phyloP scores from a whole-genome alignment of 2,888 invertebrate species.

The Rapana venosa region DNA sequence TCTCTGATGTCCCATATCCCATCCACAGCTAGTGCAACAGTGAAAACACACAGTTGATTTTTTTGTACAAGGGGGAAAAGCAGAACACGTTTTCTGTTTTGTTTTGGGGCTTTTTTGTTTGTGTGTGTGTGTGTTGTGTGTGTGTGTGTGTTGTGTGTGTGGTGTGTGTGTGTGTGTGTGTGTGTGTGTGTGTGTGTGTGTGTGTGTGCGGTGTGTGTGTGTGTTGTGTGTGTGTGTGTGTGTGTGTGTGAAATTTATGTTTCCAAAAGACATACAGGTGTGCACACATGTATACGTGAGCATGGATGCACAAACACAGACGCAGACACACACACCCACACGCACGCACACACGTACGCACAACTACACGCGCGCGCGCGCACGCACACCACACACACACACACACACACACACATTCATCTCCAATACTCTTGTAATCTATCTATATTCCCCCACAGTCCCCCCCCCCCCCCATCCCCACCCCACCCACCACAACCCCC shows the following conservation, averaged over 20 bases:
- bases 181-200: too few relatives aligned
- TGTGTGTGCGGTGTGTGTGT: too few relatives aligned
- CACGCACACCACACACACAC: neutral
- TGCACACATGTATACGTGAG: too few relatives aligned
- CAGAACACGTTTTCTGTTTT: neutral
- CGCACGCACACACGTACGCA: neutral
- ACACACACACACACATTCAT: neutral
- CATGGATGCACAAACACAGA: too few relatives aligned
- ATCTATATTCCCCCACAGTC: too few relatives aligned
- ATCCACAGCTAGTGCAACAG: constrained; percentile 45
- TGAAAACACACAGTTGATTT: neutral
- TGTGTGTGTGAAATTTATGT: too few relatives aligned
- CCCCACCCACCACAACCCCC: neutral
- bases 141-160: neutral
- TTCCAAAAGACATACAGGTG: neutral
- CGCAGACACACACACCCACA: too few relatives aligned
- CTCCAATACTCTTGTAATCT: too few relatives aligned
- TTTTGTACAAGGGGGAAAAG: neutral
- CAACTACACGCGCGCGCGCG: neutral
- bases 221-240: too few relatives aligned
- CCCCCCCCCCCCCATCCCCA: neutral
- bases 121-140: neutral
- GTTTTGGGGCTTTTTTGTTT: neutral
- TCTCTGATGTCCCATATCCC: constrained; percentile 30
- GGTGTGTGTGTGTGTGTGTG: neutral